A percentile compares a stretch with the other conserved stretches of the same genome.
These are phyloP conservation scores for Pyrrhosoma nymphula DNA, from an alignment of 2,888 invertebrate genomes.

Conservation along the genomic window DNA sequence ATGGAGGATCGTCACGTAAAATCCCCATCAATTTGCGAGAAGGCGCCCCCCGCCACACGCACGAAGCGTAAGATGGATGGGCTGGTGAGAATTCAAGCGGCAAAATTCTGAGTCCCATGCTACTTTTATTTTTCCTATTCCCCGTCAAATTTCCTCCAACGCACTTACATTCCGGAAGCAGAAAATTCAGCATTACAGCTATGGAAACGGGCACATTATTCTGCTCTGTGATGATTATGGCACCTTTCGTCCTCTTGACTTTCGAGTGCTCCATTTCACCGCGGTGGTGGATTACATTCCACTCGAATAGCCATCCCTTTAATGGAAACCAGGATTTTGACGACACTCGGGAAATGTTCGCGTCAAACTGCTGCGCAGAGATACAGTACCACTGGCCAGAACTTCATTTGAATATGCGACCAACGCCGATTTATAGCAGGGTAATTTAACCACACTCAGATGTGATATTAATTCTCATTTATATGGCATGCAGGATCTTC, in stretches of 20 bases:
- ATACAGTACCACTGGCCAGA: not conserved
- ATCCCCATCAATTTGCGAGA: not conserved
- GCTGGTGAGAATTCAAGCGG: not conserved
- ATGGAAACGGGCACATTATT: too few species aligned
- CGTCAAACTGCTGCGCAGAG: not conserved
- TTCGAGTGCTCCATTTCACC: not conserved
- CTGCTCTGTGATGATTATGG: too few species aligned
- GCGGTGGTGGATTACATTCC: not conserved
- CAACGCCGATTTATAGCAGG: not conserved
- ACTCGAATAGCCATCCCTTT: not conserved
- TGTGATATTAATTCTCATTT: too few species aligned
- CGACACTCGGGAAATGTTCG: not conserved
- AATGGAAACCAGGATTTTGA: not conserved
- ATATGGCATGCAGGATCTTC: too few species aligned
- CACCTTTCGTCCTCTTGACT: not conserved
- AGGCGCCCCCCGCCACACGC: not conserved
- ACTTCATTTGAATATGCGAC: not conserved
- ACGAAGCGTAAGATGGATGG: not conserved
- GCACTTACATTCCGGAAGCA: too few species aligned
- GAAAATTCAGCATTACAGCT: too few species aligned
- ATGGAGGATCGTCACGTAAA: not conserved
- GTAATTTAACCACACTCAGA: not conserved
- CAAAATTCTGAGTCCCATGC: not conserved
- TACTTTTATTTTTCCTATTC: not conserved
- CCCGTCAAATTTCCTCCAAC: too few species aligned